Evolutionary conservation across 1,140 invertebrate genomes (phyloP), one percentile per base, ranked within the genome.

Genomic region (Helicorthomorpha holstii): DNA sequence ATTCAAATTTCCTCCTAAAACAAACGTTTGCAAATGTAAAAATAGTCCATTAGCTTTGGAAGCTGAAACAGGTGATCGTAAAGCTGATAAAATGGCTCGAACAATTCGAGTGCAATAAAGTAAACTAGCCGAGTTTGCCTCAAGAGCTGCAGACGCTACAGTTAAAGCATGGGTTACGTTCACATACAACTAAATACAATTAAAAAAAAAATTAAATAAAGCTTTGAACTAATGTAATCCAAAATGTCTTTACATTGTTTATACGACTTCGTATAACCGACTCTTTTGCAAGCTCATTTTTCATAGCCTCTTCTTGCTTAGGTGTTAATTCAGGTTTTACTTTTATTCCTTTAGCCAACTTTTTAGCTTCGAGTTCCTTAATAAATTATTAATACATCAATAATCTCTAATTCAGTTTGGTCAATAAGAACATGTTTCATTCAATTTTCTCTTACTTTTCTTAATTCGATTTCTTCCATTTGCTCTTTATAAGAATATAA

Each of bases 401-500:
- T 27, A 44, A 51, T 44, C 1, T 14, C 4, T 2, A 27, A n/a
- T n/a, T n/a, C n/a, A n/a, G n/a, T n/a, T n/a, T n/a, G n/a, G n/a
- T n/a, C n/a, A n/a, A n/a, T n/a, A n/a, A n/a, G n/a, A n/a, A n/a
- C 21, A 46, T 27, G 16, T 24, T 49, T 12, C 0, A 3, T 24
- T n/a, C n/a, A n/a, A 24, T n/a, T n/a, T n/a, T n/a, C n/a, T n/a
- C 57, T 52, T 54, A 69, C 70, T 62, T 89, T 81, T 34, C 85
- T 73, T 27, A 98, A 67, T 61, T 93, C 85, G 51, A 95, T 66
- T 65, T 97, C 94, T 63, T 94, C 93, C 61, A 94, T 72, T 65
- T 98, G 94, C 59, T 98, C 94, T 64, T 94, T 92, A 64, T 91
- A 95, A 19, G 89, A 93, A 65, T 98, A 98, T 1, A 81, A 85